Conservation (phyloP, 2,888 invertebrate genomes). For the Laothoe populi region DNA sequence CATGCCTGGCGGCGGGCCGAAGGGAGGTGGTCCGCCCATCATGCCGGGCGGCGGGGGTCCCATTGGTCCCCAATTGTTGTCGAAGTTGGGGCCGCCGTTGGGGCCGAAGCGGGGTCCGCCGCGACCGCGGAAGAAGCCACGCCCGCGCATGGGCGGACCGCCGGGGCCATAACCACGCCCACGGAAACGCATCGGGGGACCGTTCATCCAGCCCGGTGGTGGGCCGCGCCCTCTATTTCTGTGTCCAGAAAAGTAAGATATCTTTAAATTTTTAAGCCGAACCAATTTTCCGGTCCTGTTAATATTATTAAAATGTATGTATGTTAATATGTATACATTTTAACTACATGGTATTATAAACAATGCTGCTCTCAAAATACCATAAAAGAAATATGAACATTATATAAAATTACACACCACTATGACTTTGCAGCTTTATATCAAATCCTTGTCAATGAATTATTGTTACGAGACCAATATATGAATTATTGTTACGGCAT, state of each 20-base stretch:
- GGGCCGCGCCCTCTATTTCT: constrained; percentile 68
- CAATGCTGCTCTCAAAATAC: too few species aligned
- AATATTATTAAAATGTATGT: too few species aligned
- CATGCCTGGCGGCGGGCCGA: constrained; percentile 81
- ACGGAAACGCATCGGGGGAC: constrained; percentile 87
- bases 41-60: constrained; percentile 85
- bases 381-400: too few species aligned
- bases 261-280: background rate
- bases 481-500: too few species aligned
- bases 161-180: constrained; percentile 88
- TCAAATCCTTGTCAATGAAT: too few species aligned
- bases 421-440: too few species aligned
- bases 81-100: constrained; percentile 78
- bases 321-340: too few species aligned
- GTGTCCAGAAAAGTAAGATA: constrained; percentile 34
- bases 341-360: too few species aligned
- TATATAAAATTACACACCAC: too few species aligned
- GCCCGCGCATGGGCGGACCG: constrained; percentile 83
- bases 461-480: too few species aligned
- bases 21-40: constrained; percentile 77
- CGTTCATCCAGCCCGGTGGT: constrained; percentile 77
- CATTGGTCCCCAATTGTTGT: constrained; percentile 89
- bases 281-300: too few species aligned
- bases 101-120: constrained; percentile 80
- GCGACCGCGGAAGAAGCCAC: constrained; percentile 80